A percentile compares a stretch with the other conserved stretches of the same genome.
phyloP scores from a whole-genome alignment of 2,888 invertebrate genomes.

The Synanthedon formicaeformis region DNA sequence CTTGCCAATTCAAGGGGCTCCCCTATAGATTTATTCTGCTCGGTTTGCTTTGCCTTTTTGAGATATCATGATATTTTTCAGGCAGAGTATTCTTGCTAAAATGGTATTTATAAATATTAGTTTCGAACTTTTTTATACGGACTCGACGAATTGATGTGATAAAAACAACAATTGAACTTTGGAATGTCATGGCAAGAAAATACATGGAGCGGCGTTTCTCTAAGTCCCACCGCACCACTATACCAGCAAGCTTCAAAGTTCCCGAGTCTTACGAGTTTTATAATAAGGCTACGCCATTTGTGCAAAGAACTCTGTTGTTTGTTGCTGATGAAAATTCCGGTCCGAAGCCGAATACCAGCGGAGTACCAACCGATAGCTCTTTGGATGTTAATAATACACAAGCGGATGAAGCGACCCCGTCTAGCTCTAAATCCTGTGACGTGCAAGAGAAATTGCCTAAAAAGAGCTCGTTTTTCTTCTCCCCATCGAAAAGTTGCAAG shows the following conservation, averaged over 20 bases:
- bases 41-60: constrained; percentile 30
- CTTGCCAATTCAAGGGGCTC: constrained; percentile 38
- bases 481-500: constrained; percentile 65
- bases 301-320: constrained; percentile 59
- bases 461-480: constrained; percentile 66
- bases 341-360: constrained; percentile 37
- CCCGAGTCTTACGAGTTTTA: constrained; percentile 63
- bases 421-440: constrained; percentile 43
- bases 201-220: constrained; percentile 67
- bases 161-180: constrained; percentile 5
- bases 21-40: constrained; percentile 41
- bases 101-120: too few species aligned
- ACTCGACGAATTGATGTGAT: too few species aligned
- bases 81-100: neutral
- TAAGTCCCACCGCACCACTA: constrained; percentile 57
- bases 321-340: constrained; percentile 60
- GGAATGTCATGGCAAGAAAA: constrained; percentile 64
- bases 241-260: constrained; percentile 58
- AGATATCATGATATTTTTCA: neutral
- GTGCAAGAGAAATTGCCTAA: constrained; percentile 65
- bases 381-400: constrained; percentile 19
- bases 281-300: constrained; percentile 65
- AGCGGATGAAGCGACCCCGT: constrained; percentile 26
- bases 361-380: constrained; percentile 17
- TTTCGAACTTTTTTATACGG: too few species aligned